phyloP scores from a whole-genome alignment of 2,888 invertebrate species.

The Drosophila monieri region DNA sequence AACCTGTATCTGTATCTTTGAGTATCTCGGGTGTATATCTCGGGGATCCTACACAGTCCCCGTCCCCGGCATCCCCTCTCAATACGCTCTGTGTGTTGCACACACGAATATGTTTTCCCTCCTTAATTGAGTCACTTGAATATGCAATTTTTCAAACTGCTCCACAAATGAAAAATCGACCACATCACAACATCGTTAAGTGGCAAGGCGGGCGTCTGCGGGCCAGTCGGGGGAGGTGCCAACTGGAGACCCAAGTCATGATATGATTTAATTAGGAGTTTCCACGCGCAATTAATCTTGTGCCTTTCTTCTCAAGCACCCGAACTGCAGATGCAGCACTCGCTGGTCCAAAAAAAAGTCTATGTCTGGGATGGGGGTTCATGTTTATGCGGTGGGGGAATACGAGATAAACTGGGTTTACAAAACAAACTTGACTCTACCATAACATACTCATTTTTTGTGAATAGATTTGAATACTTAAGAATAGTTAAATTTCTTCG shows the following conservation, averaged over 20 bases:
- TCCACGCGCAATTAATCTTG: conserved; percentile 82
- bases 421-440: too few relatives aligned
- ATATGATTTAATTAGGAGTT: conserved; percentile 82
- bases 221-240: conserved; percentile 13
- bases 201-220: conserved; percentile 17
- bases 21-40: conserved; percentile 16
- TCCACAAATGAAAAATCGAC: conserved; percentile 63
- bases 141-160: conserved; percentile 75
- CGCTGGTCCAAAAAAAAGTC: conserved; percentile 17
- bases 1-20: conserved; percentile 64
- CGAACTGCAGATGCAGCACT: conserved; percentile 45
- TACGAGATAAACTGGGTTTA: neutral
- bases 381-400: conserved; percentile 20
- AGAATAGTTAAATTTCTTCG: too few relatives aligned
- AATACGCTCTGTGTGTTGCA: conserved; percentile 1
- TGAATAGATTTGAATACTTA: too few relatives aligned
- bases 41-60: conserved; percentile 15
- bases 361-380: neutral
- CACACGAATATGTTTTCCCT: conserved; percentile 26
- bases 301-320: conserved; percentile 43
- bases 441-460: too few relatives aligned
- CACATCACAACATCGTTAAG: conserved; percentile 72
- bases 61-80: neutral
- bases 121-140: conserved; percentile 79
- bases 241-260: conserved; percentile 42